Conservation (phyloP, 2,113 vertebrate genomes). For the Sinocyclocheilus anshuiensis region DNA sequence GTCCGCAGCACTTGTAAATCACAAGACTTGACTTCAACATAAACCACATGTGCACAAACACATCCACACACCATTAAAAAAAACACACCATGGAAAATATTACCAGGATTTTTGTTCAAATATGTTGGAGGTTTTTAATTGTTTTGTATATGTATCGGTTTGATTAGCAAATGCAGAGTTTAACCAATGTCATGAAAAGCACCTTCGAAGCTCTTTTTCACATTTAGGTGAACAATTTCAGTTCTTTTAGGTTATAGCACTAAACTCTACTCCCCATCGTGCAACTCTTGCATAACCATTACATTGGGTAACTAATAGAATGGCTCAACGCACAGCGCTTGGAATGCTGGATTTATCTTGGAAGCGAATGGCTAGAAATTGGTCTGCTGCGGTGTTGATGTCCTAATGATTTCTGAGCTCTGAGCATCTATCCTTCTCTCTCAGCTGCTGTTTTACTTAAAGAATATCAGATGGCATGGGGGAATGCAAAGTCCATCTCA, state of each 20-base stretch:
- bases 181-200: background rate
- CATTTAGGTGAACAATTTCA: background rate
- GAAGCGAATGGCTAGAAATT: constrained; percentile 29
- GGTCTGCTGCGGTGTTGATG: constrained; percentile 11
- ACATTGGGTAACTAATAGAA: constrained; percentile 23
- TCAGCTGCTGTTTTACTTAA: constrained; percentile 70
- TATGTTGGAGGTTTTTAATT: background rate
- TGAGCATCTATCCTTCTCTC: constrained; percentile 8
- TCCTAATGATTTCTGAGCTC: constrained; percentile 33
- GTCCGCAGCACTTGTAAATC: constrained; percentile 27
- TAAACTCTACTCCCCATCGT: background rate
- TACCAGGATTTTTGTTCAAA: background rate
- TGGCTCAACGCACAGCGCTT: constrained; percentile 9
- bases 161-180: background rate
- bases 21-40: constrained; percentile 19
- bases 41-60: constrained; percentile 39
- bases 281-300: background rate
- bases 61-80: background rate
- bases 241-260: constrained; percentile 8
- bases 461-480: constrained; percentile 62
- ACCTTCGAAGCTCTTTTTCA: background rate
- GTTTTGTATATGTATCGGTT: background rate
- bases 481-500: constrained; percentile 64
- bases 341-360: constrained; percentile 40
- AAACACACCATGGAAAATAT: constrained; percentile 18